These are phyloP conservation scores for Bombus ignitus DNA, from an alignment of 1,140 invertebrate genomes.

Conservation along the genomic window DNA sequence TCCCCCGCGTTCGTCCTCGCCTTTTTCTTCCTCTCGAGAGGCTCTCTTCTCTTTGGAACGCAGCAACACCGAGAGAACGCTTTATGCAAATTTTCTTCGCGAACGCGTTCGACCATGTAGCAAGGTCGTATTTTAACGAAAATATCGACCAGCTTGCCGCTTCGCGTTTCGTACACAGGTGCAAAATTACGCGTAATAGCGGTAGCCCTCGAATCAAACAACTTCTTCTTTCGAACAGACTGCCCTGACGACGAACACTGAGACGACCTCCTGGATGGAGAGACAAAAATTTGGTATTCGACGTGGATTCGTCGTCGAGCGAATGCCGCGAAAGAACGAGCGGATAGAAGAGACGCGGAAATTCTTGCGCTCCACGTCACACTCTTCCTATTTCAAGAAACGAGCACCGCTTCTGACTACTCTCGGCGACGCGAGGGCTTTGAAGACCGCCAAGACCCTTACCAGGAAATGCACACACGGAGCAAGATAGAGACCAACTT, in stretches of 20 bases:
- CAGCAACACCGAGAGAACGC: not conserved
- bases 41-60: not conserved
- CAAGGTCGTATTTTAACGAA: constrained; percentile 52
- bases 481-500: not conserved
- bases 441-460: constrained; percentile 64
- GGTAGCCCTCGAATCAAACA: not conserved
- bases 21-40: not conserved
- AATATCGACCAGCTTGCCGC: constrained; percentile 33
- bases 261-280: not conserved
- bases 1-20: constrained; percentile 14
- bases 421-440: constrained; percentile 52
- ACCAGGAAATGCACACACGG: constrained; percentile 59
- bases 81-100: constrained; percentile 53
- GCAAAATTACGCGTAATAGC: constrained; percentile 39
- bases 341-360: constrained; percentile 14
- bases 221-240: not conserved
- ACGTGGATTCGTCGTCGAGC: constrained; percentile 9
- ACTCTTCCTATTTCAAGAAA: constrained; percentile 55
- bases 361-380: constrained; percentile 20
- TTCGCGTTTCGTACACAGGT: constrained; percentile 13
- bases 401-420: constrained; percentile 50
- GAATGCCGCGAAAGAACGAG: not conserved
- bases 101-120: constrained; percentile 1
- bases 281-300: not conserved
- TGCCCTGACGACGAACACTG: not conserved